phyloP scores from a whole-genome alignment of 2,888 invertebrate genomes.

The Protodeltote pygarga region DNA sequence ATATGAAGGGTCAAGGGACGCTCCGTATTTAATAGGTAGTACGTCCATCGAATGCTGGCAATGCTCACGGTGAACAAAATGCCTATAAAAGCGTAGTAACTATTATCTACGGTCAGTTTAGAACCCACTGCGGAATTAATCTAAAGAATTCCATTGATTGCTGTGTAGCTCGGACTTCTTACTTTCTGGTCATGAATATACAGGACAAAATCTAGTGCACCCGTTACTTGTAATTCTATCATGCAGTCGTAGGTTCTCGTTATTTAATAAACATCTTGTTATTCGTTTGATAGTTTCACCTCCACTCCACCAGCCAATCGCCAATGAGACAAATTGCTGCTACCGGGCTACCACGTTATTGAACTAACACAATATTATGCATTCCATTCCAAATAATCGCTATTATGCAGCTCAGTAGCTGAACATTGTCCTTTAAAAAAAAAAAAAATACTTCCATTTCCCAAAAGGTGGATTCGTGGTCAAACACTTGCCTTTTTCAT shows the following conservation, averaged over 20 bases:
- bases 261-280: slow-evolving; percentile 36
- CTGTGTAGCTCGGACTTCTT: not conserved
- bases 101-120: not conserved
- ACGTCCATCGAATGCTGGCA: too few species aligned
- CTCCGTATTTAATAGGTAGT: too few species aligned
- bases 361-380: not conserved
- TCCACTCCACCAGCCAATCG: slow-evolving; percentile 23
- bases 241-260: slow-evolving; percentile 23
- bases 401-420: too few species aligned
- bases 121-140: slow-evolving; percentile 4
- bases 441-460: too few species aligned
- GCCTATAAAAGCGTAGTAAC: too few species aligned
- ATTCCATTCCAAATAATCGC: too few species aligned
- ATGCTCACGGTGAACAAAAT: too few species aligned
- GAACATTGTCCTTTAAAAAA: too few species aligned
- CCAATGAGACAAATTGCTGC: slow-evolving; percentile 16
- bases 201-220: slow-evolving; percentile 8
- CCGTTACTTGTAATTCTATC: slow-evolving; percentile 5
- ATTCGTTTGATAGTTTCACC: slow-evolving; percentile 30
- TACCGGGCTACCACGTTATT: slow-evolving; percentile 2
- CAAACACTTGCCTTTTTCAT: too few species aligned
- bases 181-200: slow-evolving; percentile 9
- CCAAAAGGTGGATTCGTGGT: too few species aligned
- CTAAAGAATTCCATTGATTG: slow-evolving; percentile 3
- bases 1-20: too few species aligned